Conservation (phyloP, 2,888 invertebrate species). For the Gymnosoma rotundatum region DNA sequence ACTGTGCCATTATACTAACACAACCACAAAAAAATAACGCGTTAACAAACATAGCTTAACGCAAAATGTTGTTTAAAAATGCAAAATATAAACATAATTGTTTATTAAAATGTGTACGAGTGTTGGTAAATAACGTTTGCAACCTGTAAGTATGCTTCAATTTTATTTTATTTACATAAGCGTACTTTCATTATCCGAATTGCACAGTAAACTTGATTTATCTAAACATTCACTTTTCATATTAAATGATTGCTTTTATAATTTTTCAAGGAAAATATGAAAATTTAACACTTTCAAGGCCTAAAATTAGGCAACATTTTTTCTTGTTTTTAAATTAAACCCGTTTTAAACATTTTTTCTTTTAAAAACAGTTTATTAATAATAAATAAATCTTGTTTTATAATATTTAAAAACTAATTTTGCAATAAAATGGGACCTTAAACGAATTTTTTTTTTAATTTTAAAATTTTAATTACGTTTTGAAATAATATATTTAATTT, state of each 20-base stretch:
- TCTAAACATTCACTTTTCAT: conserved; percentile 43
- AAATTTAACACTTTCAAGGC: conserved; percentile 15
- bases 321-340: background rate
- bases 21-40: conserved; percentile 43
- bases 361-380: no score
- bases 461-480: background rate
- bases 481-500: background rate
- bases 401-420: background rate
- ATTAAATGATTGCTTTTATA: background rate
- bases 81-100: conserved; percentile 26
- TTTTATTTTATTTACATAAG: conserved; percentile 34
- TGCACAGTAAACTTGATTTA: conserved; percentile 14
- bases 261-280: background rate
- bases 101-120: conserved; percentile 29
- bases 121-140: conserved; percentile 18
- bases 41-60: conserved; percentile 6
- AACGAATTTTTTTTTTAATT: background rate
- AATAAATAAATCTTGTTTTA: background rate
- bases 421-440: background rate
- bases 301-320: conserved; percentile 7
- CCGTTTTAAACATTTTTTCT: background rate
- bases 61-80: conserved; percentile 9
- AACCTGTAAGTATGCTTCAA: conserved; percentile 47
- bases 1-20: conserved; percentile 4
- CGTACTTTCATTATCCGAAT: conserved; percentile 15